Evolutionary conservation across 2,113 vertebrate genomes (phyloP).

Genomic region (Clupea harengus): DNA sequence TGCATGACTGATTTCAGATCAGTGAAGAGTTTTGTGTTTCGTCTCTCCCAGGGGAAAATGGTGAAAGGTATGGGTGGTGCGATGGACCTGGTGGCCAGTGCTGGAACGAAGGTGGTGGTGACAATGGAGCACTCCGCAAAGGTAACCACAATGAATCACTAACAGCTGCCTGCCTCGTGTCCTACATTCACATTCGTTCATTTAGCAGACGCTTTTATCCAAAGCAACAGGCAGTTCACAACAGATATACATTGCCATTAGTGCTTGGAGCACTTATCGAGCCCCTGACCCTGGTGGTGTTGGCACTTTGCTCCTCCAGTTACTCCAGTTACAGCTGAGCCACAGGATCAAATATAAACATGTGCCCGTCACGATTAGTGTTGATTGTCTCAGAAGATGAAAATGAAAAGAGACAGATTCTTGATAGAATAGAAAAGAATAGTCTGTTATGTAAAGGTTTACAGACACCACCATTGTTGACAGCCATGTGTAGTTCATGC

Average conservation of each 20-base stretch:
- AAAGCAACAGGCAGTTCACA: neutral
- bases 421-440: no score
- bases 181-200: neutral
- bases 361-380: neutral
- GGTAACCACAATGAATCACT: constrained; percentile 68
- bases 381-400: neutral
- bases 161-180: neutral
- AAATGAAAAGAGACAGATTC: neutral
- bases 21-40: constrained; percentile 18
- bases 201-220: neutral
- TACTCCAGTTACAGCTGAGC: neutral
- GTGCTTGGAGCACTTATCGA: no score
- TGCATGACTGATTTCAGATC: neutral
- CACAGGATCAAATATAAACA: neutral
- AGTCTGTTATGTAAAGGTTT: neutral
- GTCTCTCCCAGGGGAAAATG: constrained; percentile 87
- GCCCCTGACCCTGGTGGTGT: no score
- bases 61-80: constrained; percentile 99
- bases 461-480: neutral
- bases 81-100: constrained; percentile 95
- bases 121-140: constrained; percentile 98
- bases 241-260: neutral
- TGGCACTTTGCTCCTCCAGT: neutral
- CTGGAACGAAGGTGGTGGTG: constrained; percentile 93
- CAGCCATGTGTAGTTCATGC: neutral